These are phyloP conservation scores for Taurulus bubalis DNA, from an alignment of 2,113 vertebrate genomes.

Conservation along the genomic window DNA sequence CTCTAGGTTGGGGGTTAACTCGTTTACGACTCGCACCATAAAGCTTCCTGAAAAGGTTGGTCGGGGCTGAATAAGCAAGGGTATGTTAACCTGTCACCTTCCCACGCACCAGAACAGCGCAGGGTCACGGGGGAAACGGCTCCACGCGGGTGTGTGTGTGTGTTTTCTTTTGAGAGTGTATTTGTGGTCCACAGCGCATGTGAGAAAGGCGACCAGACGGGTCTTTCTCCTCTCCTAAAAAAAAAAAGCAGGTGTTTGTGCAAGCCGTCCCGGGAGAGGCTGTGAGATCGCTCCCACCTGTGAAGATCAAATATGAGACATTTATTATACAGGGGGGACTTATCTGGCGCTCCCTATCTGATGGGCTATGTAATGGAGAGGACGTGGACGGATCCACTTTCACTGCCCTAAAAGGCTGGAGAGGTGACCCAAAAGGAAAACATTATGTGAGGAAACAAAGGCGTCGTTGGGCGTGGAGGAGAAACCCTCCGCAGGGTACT, in stretches of 20 bases:
- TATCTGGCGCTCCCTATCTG: constrained; percentile 81
- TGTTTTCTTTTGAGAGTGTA: constrained; percentile 22
- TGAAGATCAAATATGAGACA: constrained; percentile 85
- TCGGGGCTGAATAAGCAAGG: constrained; percentile 59
- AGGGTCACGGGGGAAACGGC: constrained; percentile 44
- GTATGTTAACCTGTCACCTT: constrained; percentile 75
- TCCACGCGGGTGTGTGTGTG: constrained; percentile 5
- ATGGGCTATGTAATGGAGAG: constrained; percentile 84
- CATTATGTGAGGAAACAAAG: constrained; percentile 83
- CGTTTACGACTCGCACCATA: constrained; percentile 66
- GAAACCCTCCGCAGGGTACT: constrained; percentile 65
- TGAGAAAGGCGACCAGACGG: constrained; percentile 42
- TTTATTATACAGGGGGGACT: constrained; percentile 84
- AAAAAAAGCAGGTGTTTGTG: constrained; percentile 71
- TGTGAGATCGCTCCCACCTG: constrained; percentile 81
- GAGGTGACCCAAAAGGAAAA: constrained; percentile 85
- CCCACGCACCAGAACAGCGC: constrained; percentile 12
- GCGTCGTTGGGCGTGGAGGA: constrained; percentile 64
- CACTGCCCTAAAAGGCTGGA: constrained; percentile 82
- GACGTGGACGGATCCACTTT: constrained; percentile 80
- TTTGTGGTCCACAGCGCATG: constrained; percentile 23
- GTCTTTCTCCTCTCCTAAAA: constrained; percentile 27
- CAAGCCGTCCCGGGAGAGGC: constrained; percentile 68
- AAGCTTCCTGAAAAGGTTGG: constrained; percentile 69
- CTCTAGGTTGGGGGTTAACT: constrained; percentile 64